A percentile compares a stretch with the other conserved stretches of the same genome.
Evolutionary conservation across 2,113 vertebrate species (phyloP).

Genomic region (Nothobranchius furzeri): DNA sequence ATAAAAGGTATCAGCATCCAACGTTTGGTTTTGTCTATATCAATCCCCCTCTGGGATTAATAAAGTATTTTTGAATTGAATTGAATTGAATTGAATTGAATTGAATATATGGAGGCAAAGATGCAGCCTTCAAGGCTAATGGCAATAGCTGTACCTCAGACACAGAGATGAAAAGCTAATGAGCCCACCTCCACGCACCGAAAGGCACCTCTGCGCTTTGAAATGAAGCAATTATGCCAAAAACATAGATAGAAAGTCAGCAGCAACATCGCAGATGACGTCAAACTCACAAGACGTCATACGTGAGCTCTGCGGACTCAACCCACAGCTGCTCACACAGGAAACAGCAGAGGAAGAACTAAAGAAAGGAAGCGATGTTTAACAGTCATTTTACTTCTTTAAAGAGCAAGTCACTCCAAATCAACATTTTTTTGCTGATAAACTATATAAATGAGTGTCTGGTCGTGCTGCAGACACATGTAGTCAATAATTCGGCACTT

Average conservation of each 20-base stretch:
- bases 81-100: too few relatives aligned
- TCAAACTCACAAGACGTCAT: slow-evolving; percentile 12
- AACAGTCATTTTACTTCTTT: background rate
- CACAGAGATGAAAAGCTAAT: slow-evolving; percentile 21
- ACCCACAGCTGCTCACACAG: slow-evolving; percentile 27
- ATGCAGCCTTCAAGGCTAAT: background rate
- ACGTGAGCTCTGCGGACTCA: slow-evolving; percentile 19
- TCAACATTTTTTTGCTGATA: too few relatives aligned
- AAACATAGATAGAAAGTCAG: slow-evolving; percentile 8
- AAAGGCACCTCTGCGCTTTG: slow-evolving; percentile 18
- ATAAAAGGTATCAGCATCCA: slow-evolving; percentile 37
- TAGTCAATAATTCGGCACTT: too few relatives aligned
- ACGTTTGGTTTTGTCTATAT: slow-evolving; percentile 2
- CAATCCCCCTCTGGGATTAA: too few relatives aligned
- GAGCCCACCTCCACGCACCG: slow-evolving; percentile 11
- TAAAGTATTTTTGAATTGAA: too few relatives aligned
- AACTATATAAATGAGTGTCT: too few relatives aligned
- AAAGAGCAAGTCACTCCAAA: too few relatives aligned
- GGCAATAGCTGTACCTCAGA: slow-evolving; percentile 5
- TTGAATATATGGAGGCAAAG: background rate
- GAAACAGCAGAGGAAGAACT: slow-evolving; percentile 11
- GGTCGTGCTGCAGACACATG: too few relatives aligned
- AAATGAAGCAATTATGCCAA: slow-evolving; percentile 18
- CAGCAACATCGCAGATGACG: slow-evolving; percentile 20
- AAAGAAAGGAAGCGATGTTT: slow-evolving; percentile 22